Base-by-base conservation (phyloP, 2,888 invertebrate species). In the Melangyna quadrimaculata region DNA sequence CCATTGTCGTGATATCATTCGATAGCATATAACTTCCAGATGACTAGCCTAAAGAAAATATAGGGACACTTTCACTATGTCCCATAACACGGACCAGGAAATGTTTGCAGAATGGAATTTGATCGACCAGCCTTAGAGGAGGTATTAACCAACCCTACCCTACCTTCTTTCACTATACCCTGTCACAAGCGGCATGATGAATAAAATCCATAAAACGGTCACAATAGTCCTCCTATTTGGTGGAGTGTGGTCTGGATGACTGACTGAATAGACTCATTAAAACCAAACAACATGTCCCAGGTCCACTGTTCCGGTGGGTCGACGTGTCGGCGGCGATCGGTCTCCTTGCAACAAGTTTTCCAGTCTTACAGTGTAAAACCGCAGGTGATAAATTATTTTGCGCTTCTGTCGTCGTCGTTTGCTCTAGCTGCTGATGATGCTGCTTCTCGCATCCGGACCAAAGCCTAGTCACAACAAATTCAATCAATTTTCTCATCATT, bases 401-500 rank as follows among this genome's bases (percentile, higher is more conserved):
- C 75, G 74, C 78, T 78, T 65, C 78, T 72, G 69, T 67, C 67
- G 51, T 51, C 24, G 48, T 45, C 32, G 43, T 43, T 43, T 19
- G 43, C 22, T n/a, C n/a, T 40, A 40, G 61, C 40, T 61, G 17
- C 2, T 61, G 32, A n/a, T 59, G 51, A 12, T 19, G 22, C 32
- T 43, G 29, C 70, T 63, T 29, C 61, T 69, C 57, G 73, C 53
- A 72, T 59, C 17, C 45, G 32, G 70, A 67, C 55, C 48, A 51
- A 37, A 45, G 72, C 69, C 77, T 71, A 74, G 65, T 78, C 78
- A 59, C 83, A 78, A 78, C 79, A 75, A 84, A 79, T 83, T 83
- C 74, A 83, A 84, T 84, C 79, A 84, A 71, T 84, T 84, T 75
- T 84, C 83, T 79, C 83, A 84, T 84, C 83, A 79, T 84, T 84